Conservation (phyloP, 2,888 invertebrate species). For the Drosophila koepferae region DNA sequence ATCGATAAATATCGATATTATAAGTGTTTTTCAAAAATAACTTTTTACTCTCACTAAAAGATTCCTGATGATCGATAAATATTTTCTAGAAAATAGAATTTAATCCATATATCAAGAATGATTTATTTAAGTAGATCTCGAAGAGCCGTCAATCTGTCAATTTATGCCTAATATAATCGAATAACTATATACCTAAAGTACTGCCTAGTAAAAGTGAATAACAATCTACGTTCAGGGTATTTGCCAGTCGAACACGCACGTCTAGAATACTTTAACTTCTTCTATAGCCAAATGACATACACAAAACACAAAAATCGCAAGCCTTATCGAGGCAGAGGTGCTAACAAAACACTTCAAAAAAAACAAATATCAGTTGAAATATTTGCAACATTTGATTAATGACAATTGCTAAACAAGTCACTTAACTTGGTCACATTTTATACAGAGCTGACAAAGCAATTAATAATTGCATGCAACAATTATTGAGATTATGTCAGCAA, state of each 20-base stretch:
- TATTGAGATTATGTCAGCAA: background rate
- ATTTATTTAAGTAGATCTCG: too few relatives aligned
- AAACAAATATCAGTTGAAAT: conserved; percentile 2
- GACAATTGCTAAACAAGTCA: conserved; percentile 6
- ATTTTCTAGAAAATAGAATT: too few relatives aligned
- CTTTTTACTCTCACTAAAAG: background rate
- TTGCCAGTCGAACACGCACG: background rate
- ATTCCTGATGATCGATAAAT: too few relatives aligned
- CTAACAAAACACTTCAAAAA: conserved; percentile 15
- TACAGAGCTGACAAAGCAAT: background rate
- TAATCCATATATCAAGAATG: too few relatives aligned
- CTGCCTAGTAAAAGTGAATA: too few relatives aligned
- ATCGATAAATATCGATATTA: background rate
- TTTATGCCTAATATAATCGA: too few relatives aligned
- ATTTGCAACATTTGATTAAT: conserved; percentile 7
- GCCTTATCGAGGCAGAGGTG: conserved; percentile 24
- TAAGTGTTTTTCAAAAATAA: background rate
- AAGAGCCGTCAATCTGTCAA: too few relatives aligned
- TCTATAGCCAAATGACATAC: background rate
- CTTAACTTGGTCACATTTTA: conserved; percentile 3
- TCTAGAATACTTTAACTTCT: background rate
- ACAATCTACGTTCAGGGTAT: background rate
- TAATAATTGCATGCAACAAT: background rate
- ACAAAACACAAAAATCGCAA: background rate
- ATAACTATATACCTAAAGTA: too few relatives aligned